Conservation (phyloP, 2,888 invertebrate genomes). For the Yponomeuta evonymella region DNA sequence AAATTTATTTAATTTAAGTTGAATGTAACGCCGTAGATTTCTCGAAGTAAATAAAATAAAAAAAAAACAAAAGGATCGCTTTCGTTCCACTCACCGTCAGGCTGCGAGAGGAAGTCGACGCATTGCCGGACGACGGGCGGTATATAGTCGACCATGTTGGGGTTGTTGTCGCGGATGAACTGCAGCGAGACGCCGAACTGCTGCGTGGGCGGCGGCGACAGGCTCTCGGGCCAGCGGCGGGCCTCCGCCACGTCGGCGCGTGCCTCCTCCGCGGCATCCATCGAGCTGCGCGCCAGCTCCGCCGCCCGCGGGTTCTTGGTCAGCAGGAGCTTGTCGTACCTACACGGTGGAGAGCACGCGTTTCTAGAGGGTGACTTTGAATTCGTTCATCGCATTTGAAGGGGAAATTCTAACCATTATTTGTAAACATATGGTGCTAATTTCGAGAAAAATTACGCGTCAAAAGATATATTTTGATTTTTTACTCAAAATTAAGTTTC, state of each 20-base stretch:
- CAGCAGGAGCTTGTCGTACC: slow-evolving; percentile 85
- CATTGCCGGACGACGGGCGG: slow-evolving; percentile 95
- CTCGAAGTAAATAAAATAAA: too few relatives aligned
- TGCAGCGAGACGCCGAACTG: slow-evolving; percentile 97
- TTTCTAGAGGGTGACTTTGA: too few relatives aligned
- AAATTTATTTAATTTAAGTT: too few relatives aligned
- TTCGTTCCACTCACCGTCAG: slow-evolving; percentile 81
- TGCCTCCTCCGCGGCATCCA: slow-evolving; percentile 24
- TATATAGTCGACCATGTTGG: slow-evolving; percentile 83
- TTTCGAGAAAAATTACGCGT: too few relatives aligned
- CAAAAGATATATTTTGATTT: too few relatives aligned
- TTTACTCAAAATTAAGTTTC: too few relatives aligned
- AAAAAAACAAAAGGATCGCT: too few relatives aligned
- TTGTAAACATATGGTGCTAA: too few relatives aligned
- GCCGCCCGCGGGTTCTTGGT: slow-evolving; percentile 71
- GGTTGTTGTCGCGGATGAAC: slow-evolving; percentile 92
- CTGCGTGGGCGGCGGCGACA: slow-evolving; percentile 79
- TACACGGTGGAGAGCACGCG: slow-evolving; percentile 36
- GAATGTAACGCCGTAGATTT: too few relatives aligned
- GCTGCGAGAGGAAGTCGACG: slow-evolving; percentile 91
- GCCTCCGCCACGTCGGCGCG: slow-evolving; percentile 22
- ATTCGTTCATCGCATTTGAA: too few relatives aligned
- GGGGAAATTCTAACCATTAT: too few relatives aligned
- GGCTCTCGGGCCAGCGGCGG: slow-evolving; percentile 26
- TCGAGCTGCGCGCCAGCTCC: slow-evolving; percentile 36